Evolutionary conservation across 2,888 invertebrate species (phyloP), one percentile per base, ranked within the genome.

Genomic region (Oligia fasciuncula): DNA sequence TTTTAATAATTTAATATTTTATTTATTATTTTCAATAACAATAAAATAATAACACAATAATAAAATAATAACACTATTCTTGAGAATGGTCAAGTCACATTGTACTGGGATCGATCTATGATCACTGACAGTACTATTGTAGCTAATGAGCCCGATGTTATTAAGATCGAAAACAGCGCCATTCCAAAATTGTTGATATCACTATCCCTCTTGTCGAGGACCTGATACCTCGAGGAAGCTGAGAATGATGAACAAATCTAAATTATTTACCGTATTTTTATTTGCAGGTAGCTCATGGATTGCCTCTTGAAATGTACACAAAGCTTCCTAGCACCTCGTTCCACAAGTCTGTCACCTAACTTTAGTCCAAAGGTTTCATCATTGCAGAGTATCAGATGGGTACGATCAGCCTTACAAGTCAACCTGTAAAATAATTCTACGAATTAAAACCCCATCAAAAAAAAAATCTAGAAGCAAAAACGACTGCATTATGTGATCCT

Each of bases 291-390:
- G 51, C 66, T 35, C 68, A 35, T 62, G 2, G 79, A 76, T 19
- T 76, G 62, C 9, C 17, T 79, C 19, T 73, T 73, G 17, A 65
- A 72, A 70, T 91, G 87, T 4, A 94, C 46, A 40, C 81, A 79
- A 3, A 94, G 72, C n/a, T 91, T 92, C 43, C 70, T 91, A 4
- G 91, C 94, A 0, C 94, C 94, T 19, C 91, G 88, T 6, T 81
- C 80, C 4, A 93, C 86, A 23, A 94, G 85, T 57, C 86, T 87
- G 4, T 92, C 91, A 0, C 90, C 91, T 0, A 93, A 77, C n/a
- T 90, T 87, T 0, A 93, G 62, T 0, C 91, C 92, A 23, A 92
- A 84, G 0, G 84, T 71, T 40, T 82, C 72, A 11, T 79, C 76
- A 40, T 81, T 70, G 69, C 87, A 86, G 17, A 88, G 29, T 70